A percentile compares a stretch with the other conserved stretches of the same genome.
phyloP scores from a whole-genome alignment of 2,113 vertebrate genomes.

The Nothoprocta pentlandii region DNA sequence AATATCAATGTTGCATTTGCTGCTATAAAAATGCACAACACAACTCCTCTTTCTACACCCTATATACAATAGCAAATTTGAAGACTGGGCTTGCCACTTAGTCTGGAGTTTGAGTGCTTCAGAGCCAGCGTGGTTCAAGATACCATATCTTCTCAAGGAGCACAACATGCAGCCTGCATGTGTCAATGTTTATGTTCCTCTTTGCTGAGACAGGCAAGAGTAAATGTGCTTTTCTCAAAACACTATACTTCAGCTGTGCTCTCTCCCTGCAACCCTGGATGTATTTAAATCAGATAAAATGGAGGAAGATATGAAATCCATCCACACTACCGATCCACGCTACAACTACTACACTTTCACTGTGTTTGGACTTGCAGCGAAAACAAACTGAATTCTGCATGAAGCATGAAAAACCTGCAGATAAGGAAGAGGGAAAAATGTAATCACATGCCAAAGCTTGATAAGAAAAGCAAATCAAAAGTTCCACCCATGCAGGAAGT shows the following conservation, averaged over 20 bases:
- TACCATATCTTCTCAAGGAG: background rate
- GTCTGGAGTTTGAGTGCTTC: background rate
- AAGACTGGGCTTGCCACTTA: background rate
- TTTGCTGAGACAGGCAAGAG: background rate
- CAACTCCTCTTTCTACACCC: background rate
- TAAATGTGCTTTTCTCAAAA: background rate
- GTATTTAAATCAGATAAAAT: background rate
- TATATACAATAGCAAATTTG: background rate
- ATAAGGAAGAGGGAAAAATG: background rate
- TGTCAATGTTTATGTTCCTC: background rate
- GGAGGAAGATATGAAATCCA: background rate
- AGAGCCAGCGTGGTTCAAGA: background rate
- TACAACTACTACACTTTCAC: background rate
- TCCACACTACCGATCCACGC: background rate
- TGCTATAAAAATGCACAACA: background rate
- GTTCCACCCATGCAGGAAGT: background rate
- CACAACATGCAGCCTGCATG: background rate
- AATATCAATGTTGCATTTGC: background rate
- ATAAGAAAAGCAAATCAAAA: background rate
- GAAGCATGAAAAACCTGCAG: background rate
- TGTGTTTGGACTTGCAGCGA: background rate
- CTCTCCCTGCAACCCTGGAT: background rate
- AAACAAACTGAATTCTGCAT: background rate
- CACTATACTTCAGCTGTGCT: background rate
- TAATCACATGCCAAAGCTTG: background rate